Percentiles rank a stretch among this genome's conserved stretches.
Evolutionary conservation across 2,797 vertebrate species (phyloP).

Genomic region (Karalla daura): DNA sequence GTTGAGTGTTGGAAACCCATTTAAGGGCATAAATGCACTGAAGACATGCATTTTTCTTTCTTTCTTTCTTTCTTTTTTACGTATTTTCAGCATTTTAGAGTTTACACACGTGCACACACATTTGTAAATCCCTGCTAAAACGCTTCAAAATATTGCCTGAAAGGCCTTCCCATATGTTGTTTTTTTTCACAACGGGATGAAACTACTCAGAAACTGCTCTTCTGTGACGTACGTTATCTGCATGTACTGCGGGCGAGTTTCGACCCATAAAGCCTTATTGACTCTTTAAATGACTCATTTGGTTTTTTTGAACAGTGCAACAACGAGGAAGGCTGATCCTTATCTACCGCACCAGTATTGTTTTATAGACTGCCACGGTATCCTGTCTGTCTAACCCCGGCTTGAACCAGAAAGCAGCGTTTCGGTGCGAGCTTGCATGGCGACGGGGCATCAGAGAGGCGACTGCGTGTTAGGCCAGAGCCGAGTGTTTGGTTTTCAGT

Average conservation of each 20-base stretch:
- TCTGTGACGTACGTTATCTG: conserved; percentile 41
- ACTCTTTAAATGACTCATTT: conserved; percentile 44
- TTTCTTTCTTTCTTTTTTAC: conserved; percentile 1
- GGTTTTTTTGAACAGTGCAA: conserved; percentile 56
- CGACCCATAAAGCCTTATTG: conserved; percentile 57
- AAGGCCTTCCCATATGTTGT: neutral
- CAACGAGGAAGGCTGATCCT: conserved; percentile 53
- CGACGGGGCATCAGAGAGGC: conserved; percentile 23
- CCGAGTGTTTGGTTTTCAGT: conserved; percentile 24
- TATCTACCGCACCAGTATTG: conserved; percentile 59
- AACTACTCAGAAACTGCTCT: conserved; percentile 21
- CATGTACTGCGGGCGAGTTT: conserved; percentile 50
- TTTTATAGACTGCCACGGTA: conserved; percentile 54
- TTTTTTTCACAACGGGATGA: no score
- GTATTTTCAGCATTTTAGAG: neutral
- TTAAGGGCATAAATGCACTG: no score
- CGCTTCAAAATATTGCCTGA: neutral
- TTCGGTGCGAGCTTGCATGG: conserved; percentile 27
- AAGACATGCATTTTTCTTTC: conserved; percentile 19
- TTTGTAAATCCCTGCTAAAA: neutral
- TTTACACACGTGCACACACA: neutral
- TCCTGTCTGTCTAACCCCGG: conserved; percentile 56
- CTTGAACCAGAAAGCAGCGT: conserved; percentile 26
- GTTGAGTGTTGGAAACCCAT: no score
- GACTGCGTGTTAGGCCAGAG: conserved; percentile 38